Conservation (phyloP, 2,888 invertebrate species). For the Heliconius erato region DNA sequence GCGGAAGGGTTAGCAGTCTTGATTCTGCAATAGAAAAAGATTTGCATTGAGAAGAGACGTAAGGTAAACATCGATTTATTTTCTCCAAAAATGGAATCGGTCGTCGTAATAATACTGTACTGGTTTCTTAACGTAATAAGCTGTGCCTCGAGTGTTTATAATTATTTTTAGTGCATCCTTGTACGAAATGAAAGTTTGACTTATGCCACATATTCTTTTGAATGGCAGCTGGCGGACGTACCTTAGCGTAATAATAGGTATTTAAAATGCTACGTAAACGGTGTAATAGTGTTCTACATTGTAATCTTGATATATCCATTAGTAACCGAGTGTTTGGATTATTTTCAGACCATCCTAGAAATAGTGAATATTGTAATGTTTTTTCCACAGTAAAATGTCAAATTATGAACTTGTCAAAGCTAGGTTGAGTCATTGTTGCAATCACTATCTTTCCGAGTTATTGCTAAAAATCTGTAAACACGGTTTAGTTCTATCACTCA, state of each 20-base stretch:
- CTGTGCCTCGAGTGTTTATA: constrained; percentile 76
- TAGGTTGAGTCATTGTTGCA: constrained; percentile 84
- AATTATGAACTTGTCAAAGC: constrained; percentile 84
- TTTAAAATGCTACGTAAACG: constrained; percentile 74
- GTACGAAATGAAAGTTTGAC: constrained; percentile 86
- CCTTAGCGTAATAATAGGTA: constrained; percentile 79
- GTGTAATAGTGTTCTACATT: constrained; percentile 64
- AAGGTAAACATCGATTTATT: constrained; percentile 87
- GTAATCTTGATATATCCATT: constrained; percentile 64
- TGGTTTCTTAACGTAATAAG: constrained; percentile 61
- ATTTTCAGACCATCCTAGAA: constrained; percentile 66
- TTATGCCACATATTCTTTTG: constrained; percentile 86
- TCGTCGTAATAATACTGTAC: constrained; percentile 64
- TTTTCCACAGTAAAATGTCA: constrained; percentile 82
- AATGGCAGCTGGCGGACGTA: constrained; percentile 85
- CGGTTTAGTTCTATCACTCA: constrained; percentile 58
- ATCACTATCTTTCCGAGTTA: constrained; percentile 67
- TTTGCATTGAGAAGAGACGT: constrained; percentile 85
- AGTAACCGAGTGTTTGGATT: constrained; percentile 58
- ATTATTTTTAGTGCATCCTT: constrained; percentile 86
- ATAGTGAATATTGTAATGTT: constrained; percentile 71
- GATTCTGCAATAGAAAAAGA: constrained; percentile 83
- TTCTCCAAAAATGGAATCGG: constrained; percentile 76
- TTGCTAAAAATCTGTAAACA: constrained; percentile 62
- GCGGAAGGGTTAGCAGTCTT: constrained; percentile 85